Conservation (phyloP, 2,888 invertebrate genomes). For the Drosophila neonasuta region DNA sequence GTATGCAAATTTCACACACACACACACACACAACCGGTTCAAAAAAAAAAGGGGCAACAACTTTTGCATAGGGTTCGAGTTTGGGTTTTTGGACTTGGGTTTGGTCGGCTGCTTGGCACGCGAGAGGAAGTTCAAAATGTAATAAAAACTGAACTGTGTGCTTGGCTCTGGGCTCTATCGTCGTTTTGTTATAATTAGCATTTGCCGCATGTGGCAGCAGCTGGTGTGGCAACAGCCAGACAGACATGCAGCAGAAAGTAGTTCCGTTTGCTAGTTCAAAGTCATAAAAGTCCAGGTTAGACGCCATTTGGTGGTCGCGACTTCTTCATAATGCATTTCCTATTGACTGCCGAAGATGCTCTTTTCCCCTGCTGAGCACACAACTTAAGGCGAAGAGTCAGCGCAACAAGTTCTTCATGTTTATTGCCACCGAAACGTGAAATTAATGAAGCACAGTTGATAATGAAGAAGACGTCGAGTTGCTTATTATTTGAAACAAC, state of each 20-base stretch:
- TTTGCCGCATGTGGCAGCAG: conserved; percentile 65
- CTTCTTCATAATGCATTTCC: conserved; percentile 33
- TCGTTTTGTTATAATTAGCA: conserved; percentile 67
- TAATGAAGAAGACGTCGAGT: too few species aligned
- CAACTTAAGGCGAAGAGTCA: too few species aligned
- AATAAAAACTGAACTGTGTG: conserved; percentile 47
- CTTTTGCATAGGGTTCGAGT: conserved; percentile 5
- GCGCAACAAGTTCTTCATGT: background rate
- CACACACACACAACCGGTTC: conserved; percentile 7
- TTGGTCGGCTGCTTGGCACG: conserved; percentile 47
- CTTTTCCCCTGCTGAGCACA: background rate
- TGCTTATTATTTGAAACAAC: too few species aligned
- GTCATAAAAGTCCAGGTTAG: conserved; percentile 40
- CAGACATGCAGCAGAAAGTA: conserved; percentile 1
- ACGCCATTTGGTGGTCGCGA: conserved; percentile 40
- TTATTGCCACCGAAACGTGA: too few species aligned
- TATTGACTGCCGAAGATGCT: conserved; percentile 11
- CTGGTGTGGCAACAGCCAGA: conserved; percentile 40
- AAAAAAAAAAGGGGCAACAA: conserved; percentile 13
- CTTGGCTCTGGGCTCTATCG: conserved; percentile 25
- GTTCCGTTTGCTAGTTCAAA: conserved; percentile 13
- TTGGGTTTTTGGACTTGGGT: background rate
- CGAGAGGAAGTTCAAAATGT: conserved; percentile 56
- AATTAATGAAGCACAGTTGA: background rate
- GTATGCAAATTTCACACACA: conserved; percentile 49